phyloP scores from a whole-genome alignment of 1,140 invertebrate genomes.

The Araneus ventricosus region DNA sequence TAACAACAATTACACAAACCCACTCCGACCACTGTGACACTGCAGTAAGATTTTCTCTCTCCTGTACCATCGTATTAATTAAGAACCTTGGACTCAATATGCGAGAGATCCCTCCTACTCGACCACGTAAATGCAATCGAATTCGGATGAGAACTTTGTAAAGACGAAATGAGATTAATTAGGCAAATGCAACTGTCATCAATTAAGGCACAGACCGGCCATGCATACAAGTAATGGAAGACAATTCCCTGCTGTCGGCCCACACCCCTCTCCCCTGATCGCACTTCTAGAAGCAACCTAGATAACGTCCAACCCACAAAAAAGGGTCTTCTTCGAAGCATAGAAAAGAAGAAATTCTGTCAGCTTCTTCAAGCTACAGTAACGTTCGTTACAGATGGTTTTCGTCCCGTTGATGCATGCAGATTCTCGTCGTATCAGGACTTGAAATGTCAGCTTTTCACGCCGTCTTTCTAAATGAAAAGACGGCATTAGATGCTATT shows the following conservation, averaged over 20 bases:
- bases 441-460: neutral
- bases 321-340: neutral
- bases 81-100: constrained; percentile 5
- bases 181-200: constrained; percentile 64
- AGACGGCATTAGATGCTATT: neutral
- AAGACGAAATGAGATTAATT: constrained; percentile 65
- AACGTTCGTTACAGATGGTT: neutral
- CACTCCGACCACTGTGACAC: neutral
- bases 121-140: constrained; percentile 23
- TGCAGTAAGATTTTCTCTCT: neutral
- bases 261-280: neutral
- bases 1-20: neutral
- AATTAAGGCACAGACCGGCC: constrained; percentile 52
- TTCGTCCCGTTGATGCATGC: neutral
- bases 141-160: constrained; percentile 41
- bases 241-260: neutral
- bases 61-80: neutral
- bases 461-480: neutral
- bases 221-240: constrained; percentile 34
- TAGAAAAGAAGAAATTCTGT: neutral
- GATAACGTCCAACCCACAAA: neutral
- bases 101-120: constrained; percentile 30
- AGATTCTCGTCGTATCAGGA: neutral
- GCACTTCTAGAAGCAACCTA: neutral
- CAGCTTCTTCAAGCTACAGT: constrained; percentile 8